Base-by-base conservation (phyloP, 2,888 invertebrate species). In the Clepsis dumicolana region DNA sequence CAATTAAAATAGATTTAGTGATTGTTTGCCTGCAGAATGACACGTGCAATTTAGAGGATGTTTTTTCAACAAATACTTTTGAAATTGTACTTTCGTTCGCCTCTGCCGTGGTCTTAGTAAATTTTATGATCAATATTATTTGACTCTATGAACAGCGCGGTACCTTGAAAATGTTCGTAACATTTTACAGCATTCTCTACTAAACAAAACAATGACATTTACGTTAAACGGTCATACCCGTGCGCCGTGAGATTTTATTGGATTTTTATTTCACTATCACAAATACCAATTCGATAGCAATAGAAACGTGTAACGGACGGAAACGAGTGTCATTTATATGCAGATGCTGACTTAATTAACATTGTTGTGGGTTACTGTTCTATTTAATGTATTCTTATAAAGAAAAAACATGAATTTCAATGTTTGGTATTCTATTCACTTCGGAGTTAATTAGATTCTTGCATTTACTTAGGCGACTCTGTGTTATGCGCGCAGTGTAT, bases 201-300 rank as follows among this genome's bases (percentile, higher is more conserved):
- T 73, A 75, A 76, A 74, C 78, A 74, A 84, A 86, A 87, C 87
- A 87, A 87, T 84, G 83, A 74, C 65, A 71, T 77, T 77, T 70
- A 69, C 71, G 71, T 66, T 64, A 65, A 65, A 64, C 65, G 67
- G 59, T 68, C 68, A 67, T 63, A 64, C 57, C 54, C 50, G 61
- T 53, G 56, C 50, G 68, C 63, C 52, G 60, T 63, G 61, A 63
- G 60, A 68, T 68, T 65, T 60, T 57, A 70, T 70, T 71, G 73
- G 61, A 65, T 65, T 78, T 81, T 79, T 80, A 80, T 78, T 71
- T 70, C 74, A 70, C 70, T 73, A 75, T 77, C 75, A 80, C 77
- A 75, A 76, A 80, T 76, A 74, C 71, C 73, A 72, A 77, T 76
- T 71, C 73, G 32, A 72, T 68, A 64, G 69, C 64, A 52, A 62